Evolutionary conservation across 2,888 invertebrate species (phyloP).

Genomic region (Pterobdella sp.): DNA sequence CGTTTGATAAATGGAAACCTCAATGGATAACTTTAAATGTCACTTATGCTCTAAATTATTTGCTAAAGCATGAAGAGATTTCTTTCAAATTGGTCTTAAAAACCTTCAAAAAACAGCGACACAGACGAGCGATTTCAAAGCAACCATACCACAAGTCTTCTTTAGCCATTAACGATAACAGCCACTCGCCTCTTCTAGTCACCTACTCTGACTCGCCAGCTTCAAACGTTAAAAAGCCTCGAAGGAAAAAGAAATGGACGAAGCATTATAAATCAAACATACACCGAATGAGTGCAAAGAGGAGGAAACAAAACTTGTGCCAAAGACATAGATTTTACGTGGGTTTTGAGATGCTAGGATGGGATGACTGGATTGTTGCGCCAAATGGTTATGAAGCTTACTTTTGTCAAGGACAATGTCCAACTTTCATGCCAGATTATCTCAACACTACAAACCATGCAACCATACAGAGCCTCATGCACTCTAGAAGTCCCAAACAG

Average conservation of each 20-base stretch:
- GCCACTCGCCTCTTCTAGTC: constrained; percentile 25
- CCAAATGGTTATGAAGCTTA: constrained; percentile 92
- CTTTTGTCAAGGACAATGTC: constrained; percentile 91
- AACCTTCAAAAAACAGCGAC: background rate
- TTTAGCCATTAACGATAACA: background rate
- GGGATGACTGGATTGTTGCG: constrained; percentile 98
- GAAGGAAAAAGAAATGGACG: background rate
- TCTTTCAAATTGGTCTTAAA: constrained; percentile 10
- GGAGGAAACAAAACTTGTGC: constrained; percentile 55
- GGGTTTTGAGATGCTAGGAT: constrained; percentile 89
- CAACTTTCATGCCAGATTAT: constrained; percentile 85
- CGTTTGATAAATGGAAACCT: background rate
- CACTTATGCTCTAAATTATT: background rate
- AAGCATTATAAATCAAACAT: background rate
- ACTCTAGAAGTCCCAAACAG: constrained; percentile 58
- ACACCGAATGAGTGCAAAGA: constrained; percentile 12
- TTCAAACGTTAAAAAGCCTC: background rate
- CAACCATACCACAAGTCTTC: background rate
- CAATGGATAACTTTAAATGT: constrained; percentile 23
- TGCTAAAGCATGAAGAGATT: background rate
- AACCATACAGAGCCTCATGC: constrained; percentile 60
- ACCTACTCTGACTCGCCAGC: constrained; percentile 15
- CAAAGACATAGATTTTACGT: constrained; percentile 81
- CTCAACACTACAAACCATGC: constrained; percentile 97
- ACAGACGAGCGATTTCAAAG: background rate